Conservation (phyloP, 2,888 invertebrate genomes). For the Rapana venosa region DNA sequence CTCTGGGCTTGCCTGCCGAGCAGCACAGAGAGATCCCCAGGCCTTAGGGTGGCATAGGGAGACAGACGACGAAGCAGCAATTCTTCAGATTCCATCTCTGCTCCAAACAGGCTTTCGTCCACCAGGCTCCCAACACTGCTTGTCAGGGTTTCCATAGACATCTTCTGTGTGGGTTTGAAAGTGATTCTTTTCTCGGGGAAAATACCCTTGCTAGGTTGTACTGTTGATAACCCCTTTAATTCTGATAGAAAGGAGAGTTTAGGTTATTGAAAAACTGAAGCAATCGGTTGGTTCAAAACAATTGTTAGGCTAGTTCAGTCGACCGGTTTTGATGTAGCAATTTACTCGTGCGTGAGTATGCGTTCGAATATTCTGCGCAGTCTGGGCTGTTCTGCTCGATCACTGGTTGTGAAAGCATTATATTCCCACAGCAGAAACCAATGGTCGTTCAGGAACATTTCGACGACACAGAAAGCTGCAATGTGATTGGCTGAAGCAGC, state of each 20-base stretch:
- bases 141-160: conserved; percentile 40
- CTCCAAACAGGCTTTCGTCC: conserved; percentile 39
- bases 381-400: not conserved
- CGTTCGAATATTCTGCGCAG: not conserved
- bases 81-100: conserved; percentile 35
- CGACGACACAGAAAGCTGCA: not conserved
- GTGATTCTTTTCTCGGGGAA: too few species aligned
- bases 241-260: not conserved
- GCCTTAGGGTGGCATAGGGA: conserved; percentile 50
- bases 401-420: not conserved
- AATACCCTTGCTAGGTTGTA: not conserved
- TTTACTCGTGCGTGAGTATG: not conserved
- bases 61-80: conserved; percentile 47
- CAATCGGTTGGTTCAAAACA: not conserved
- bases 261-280: not conserved
- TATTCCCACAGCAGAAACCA: conserved; percentile 39
- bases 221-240: not conserved
- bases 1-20: conserved; percentile 29
- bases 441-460: not conserved
- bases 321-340: too few species aligned
- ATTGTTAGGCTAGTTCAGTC: not conserved
- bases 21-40: conserved; percentile 47
- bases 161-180: not conserved
- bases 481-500: conserved; percentile 6
- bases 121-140: conserved; percentile 42